Conservation (phyloP, 2,888 invertebrate genomes). For the Habrosyne pyritoides region DNA sequence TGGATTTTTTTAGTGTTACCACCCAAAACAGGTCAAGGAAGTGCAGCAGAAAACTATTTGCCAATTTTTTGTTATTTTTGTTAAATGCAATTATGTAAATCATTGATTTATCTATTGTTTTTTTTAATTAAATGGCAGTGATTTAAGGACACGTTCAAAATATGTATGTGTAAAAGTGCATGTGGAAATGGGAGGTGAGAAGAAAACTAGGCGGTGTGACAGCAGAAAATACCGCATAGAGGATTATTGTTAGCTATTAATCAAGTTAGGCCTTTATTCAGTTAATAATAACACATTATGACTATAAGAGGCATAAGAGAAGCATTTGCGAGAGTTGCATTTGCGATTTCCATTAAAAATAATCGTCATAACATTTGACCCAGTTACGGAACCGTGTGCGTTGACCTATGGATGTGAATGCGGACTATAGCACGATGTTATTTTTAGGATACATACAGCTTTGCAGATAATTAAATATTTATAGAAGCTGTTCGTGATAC, state of each 20-base stretch:
- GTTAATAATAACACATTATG: constrained; percentile 33
- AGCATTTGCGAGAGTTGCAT: constrained; percentile 28
- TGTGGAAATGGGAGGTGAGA: constrained; percentile 53
- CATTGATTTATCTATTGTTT: constrained; percentile 31
- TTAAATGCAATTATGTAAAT: constrained; percentile 63
- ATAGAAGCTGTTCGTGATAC: constrained; percentile 69
- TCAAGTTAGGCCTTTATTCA: constrained; percentile 40
- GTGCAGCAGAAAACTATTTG: constrained; percentile 62
- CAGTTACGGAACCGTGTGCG: constrained; percentile 76
- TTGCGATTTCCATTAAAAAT: constrained; percentile 45
- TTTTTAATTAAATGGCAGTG: constrained; percentile 49
- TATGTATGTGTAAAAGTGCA: constrained; percentile 53
- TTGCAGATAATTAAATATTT: constrained; percentile 82
- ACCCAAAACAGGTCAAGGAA: constrained; percentile 71
- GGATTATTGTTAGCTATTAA: constrained; percentile 45
- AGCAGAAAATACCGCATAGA: constrained; percentile 72
- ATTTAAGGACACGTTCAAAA: constrained; percentile 51
- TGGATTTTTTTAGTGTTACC: constrained; percentile 46
- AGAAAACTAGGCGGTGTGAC: constrained; percentile 57
- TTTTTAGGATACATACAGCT: constrained; percentile 80
- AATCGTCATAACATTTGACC: constrained; percentile 76
- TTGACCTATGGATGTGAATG: constrained; percentile 80
- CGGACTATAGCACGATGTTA: constrained; percentile 77
- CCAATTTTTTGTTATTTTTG: constrained; percentile 65
- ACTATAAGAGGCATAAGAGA: constrained; percentile 31